phyloP scores from a whole-genome alignment of 2,797 vertebrate genomes.

The Meriones psammophilus region DNA sequence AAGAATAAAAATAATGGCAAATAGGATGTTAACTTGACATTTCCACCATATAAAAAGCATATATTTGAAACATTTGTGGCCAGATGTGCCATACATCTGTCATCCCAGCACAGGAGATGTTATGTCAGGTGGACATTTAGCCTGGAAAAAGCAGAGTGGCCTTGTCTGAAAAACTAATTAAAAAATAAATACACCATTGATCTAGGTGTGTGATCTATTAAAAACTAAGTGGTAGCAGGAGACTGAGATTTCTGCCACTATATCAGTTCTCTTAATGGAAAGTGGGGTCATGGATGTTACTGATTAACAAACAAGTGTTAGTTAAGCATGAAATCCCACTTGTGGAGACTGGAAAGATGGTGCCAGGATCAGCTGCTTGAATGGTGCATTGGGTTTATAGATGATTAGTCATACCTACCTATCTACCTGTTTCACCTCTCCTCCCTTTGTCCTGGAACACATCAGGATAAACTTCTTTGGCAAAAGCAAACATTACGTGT shows the following conservation, averaged over 20 bases:
- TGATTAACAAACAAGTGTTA: neutral
- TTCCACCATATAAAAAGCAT: neutral
- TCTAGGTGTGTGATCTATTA: neutral
- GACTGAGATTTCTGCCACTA: neutral
- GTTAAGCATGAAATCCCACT: neutral
- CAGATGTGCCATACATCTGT: neutral
- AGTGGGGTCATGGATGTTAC: fast-evolving
- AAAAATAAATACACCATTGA: neutral
- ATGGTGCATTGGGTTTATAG: neutral
- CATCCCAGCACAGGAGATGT: neutral
- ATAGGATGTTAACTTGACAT: conserved; percentile 11
- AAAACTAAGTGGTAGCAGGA: neutral
- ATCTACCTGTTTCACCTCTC: neutral
- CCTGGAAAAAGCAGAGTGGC: neutral
- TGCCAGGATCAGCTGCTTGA: neutral
- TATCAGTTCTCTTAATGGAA: neutral
- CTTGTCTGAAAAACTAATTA: neutral
- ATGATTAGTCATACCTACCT: neutral
- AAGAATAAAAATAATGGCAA: neutral
- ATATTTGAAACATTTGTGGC: neutral
- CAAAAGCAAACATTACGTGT: neutral
- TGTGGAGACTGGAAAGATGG: neutral
- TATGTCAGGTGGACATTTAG: neutral
- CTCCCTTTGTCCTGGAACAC: neutral
- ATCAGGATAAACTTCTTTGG: neutral